Base-by-base conservation (phyloP, 2,113 vertebrate species). In the Chaetura pelagica region DNA sequence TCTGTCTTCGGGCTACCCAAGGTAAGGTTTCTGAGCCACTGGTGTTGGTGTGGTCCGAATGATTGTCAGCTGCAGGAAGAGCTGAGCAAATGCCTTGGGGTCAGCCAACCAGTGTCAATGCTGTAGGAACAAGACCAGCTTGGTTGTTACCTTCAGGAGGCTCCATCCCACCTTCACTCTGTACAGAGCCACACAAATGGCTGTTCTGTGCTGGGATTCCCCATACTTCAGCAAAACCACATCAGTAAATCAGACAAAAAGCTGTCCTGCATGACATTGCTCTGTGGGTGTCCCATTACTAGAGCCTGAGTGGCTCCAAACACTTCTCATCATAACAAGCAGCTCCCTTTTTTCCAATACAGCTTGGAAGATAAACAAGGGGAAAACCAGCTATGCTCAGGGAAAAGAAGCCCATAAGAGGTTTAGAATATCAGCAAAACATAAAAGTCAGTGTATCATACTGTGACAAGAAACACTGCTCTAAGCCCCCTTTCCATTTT, bases 181-280 rank as follows among this genome's bases (percentile, higher is more conserved):
- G 2, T n/a, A 52, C 26, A 52, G 38, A 88, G 38, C 10, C 19
- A 51, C 30, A 58, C 0, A 3, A 13, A 46, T 7, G 10, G 19
- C 35, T 71, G 27, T 46, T 57, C 55, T 72, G 66, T 35, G 8
- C 24, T 13, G 13, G 18, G 24, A 55, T 77, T 86, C 58, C 49
- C 69, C 66, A 18, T 7, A 58, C 9, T 87, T 75, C 46, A 55
- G 49, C 22, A 84, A 91, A 84, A 75, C 3, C 57, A 20, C 23
- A 58, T 48, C 32, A 61, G 8, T 34, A 58, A 82, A 73, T 46
- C 24, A 15, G 18, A 9, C 0, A 1, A 58, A 81, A 77, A 94
- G 9, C 55, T 81, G 24, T 24, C 32, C 29, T 71, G 29, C 11
- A 19, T 30, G 12, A 72, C 30, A 26, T 4, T 9, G 30, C 27